Evolutionary conservation across 2,888 invertebrate genomes (phyloP).

Genomic region (Melanchra persicariae): DNA sequence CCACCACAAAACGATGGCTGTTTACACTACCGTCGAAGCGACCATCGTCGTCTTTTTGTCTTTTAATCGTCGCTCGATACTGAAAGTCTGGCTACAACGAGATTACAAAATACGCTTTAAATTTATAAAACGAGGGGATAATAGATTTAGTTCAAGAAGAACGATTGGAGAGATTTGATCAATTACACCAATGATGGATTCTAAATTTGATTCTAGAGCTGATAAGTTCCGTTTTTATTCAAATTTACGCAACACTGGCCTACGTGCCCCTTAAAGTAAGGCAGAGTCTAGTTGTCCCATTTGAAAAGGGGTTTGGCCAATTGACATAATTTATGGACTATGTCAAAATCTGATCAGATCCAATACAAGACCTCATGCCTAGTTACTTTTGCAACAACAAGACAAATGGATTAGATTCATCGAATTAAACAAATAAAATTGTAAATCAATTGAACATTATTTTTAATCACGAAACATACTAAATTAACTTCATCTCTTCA

Average conservation of each 20-base stretch:
- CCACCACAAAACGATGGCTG: slow-evolving; percentile 15
- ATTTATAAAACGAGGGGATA: slow-evolving; percentile 10
- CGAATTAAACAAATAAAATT: neutral
- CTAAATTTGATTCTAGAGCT: neutral
- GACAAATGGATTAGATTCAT: neutral
- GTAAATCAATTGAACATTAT: neutral
- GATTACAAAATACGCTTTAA: slow-evolving; percentile 7
- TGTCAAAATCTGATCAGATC: neutral
- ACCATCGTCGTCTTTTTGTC: slow-evolving; percentile 14
- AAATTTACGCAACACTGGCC: neutral
- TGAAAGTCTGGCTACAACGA: neutral
- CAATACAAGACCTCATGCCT: too few relatives aligned
- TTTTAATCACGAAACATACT: too few relatives aligned
- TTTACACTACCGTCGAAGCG: neutral
- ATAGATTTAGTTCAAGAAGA: neutral
- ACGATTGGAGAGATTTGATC: neutral
- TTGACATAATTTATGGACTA: neutral
- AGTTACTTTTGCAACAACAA: neutral
- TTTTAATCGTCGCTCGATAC: slow-evolving; percentile 11
- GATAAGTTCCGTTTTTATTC: neutral
- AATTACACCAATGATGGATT: neutral
- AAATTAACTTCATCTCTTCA: neutral
- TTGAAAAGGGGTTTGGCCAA: neutral
- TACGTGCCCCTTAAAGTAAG: neutral
- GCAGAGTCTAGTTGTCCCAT: neutral